Percentiles rank a stretch among this genome's conserved stretches.
These are phyloP conservation scores for Agrotis segetum DNA, from an alignment of 2,888 invertebrate species.

Conservation along the genomic window DNA sequence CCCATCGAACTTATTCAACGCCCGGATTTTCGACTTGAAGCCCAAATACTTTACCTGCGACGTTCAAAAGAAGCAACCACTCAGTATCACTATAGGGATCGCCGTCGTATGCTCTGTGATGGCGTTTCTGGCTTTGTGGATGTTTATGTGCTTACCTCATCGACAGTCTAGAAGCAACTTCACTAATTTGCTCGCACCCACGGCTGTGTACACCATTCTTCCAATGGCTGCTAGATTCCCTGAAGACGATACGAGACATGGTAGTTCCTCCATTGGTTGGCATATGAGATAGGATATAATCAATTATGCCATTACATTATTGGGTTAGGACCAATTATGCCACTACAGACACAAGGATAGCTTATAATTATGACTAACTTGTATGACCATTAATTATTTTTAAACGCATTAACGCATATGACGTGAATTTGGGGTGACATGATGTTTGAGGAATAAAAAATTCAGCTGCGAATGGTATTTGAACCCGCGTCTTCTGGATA, in stretches of 20 bases:
- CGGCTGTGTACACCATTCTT: slow-evolving; percentile 76
- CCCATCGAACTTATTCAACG: slow-evolving; percentile 82
- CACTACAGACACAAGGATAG: no score
- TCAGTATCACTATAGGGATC: slow-evolving; percentile 72
- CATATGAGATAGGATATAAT: no score
- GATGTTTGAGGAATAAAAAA: no score
- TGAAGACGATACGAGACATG: slow-evolving; percentile 25
- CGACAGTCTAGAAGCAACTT: slow-evolving; percentile 69
- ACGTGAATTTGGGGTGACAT: no score
- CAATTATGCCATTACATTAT: no score
- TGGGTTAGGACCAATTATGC: no score
- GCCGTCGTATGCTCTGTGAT: slow-evolving; percentile 73
- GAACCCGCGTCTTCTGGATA: no score
- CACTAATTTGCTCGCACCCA: slow-evolving; percentile 70
- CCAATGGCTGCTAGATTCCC: slow-evolving; percentile 67
- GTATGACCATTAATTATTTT: no score
- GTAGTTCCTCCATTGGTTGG: no score
- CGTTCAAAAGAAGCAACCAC: slow-evolving; percentile 48
- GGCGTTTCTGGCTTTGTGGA: slow-evolving; percentile 77
- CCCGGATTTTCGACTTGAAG: slow-evolving; percentile 84
- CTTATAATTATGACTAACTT: no score
- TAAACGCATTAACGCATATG: no score
- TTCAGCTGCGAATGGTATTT: no score
- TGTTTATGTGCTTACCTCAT: slow-evolving; percentile 79
- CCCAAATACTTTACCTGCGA: slow-evolving; percentile 84